Base-by-base conservation (phyloP, 2,797 vertebrate genomes). In the Myotis daubentonii region DNA sequence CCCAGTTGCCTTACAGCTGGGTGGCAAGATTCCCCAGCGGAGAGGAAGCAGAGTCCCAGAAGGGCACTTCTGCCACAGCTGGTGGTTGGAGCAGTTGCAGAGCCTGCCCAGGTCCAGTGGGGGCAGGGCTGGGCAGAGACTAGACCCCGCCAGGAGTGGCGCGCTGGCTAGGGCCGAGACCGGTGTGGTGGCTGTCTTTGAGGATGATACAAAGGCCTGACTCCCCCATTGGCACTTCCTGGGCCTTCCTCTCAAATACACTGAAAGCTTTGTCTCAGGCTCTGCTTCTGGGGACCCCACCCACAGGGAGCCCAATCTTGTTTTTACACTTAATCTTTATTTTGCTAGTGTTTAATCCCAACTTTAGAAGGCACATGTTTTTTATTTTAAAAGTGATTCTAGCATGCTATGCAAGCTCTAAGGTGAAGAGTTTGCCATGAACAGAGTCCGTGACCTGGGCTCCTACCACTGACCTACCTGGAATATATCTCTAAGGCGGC, bases 321-420 rank as follows among this genome's bases (percentile, higher is more conserved):
- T 78, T 87, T 81, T 94, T 70, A 60, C 38, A 25, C 22, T 89
- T 87, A 41, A 16, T 33, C 19, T 87, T 94, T 60, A 68, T 79
- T 68, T 94, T 90, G 44, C n/a, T 87, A 51, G 17, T 80, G 19
- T 68, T 79, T 55, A 87, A 62, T 53, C 8, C 0, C 74, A 87
- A 74, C 36, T 36, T 53, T 76, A 22, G 44, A 83, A 66, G n/a
- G 6, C 30, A 25, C 15, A 13, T 12, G 0, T 44, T 19, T 81
- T 86, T 28, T 71, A 49, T 25, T 44, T 38, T 41, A 76, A 86
- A 75, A 80, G 33, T 20, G 15, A 74, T 68, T 89, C 71, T 53
- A 4, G 36, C 36, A 15, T 51, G 53, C 65, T 44, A 41, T 28
- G 36, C 2, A 30, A 87, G 19, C n/a, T 3, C 22, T 81, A 71